A percentile compares a stretch with the other conserved stretches of the same genome.
Evolutionary conservation across 1,140 invertebrate genomes (phyloP).

Genomic region (Sitophilus oryzae): DNA sequence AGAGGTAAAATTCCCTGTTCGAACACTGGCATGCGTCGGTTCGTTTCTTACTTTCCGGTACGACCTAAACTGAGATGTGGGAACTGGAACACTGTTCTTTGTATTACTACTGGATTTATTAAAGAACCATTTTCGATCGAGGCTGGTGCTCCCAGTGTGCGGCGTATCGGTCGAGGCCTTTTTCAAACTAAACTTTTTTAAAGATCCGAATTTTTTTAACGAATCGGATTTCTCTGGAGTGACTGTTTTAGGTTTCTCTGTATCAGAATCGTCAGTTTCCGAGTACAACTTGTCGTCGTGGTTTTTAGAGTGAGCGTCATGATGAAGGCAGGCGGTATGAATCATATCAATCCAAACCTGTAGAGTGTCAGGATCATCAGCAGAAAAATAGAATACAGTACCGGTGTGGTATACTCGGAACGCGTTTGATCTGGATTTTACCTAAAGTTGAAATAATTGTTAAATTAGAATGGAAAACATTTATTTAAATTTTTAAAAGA

Average conservation of each 20-base stretch:
- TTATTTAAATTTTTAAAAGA: no score
- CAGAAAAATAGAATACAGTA: slow-evolving; percentile 84
- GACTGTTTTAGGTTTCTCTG: slow-evolving; percentile 47
- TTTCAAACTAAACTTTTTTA: slow-evolving; percentile 59
- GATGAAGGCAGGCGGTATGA: slow-evolving; percentile 58
- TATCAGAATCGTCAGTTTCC: slow-evolving; percentile 73
- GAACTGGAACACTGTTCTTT: slow-evolving; percentile 59
- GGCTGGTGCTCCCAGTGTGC: slow-evolving; percentile 51
- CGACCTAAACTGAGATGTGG: slow-evolving; percentile 68
- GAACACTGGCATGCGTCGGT: slow-evolving; percentile 32
- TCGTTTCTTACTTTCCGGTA: slow-evolving; percentile 55
- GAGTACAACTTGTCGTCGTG: slow-evolving; percentile 60
- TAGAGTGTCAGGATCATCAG: slow-evolving; percentile 69
- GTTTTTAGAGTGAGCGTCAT: slow-evolving; percentile 43
- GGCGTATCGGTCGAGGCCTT: slow-evolving; percentile 35
- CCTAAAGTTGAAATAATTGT: no score
- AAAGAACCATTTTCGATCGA: slow-evolving; percentile 67
- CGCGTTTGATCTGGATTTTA: slow-evolving; percentile 50
- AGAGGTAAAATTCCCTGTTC: slow-evolving; percentile 42
- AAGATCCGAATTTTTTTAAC: slow-evolving; percentile 55
- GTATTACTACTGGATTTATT: slow-evolving; percentile 41
- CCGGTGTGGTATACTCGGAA: slow-evolving; percentile 88
- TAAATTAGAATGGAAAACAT: no score
- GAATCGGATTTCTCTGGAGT: slow-evolving; percentile 34
- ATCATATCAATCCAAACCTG: slow-evolving; percentile 68